Evolutionary conservation across 1,140 invertebrate species (phyloP).

Genomic region (Drosophila nikananu): DNA sequence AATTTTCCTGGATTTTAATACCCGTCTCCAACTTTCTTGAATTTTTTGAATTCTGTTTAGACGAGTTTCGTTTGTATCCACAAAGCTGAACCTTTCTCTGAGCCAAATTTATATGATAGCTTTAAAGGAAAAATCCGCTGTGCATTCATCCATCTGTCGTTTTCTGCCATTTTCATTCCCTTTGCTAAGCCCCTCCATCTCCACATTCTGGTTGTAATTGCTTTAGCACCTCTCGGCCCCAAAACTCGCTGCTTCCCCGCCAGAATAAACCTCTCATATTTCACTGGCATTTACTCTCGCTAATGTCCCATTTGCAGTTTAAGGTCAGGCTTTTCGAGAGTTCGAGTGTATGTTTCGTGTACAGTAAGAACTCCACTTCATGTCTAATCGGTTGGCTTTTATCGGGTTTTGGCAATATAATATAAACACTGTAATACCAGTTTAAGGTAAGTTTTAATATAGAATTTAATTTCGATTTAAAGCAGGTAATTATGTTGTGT

Average conservation of each 20-base stretch:
- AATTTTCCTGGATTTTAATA: neutral
- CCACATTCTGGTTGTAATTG: constrained; percentile 46
- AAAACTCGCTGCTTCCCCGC: neutral
- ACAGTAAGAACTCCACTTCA: constrained; percentile 10
- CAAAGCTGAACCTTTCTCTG: neutral
- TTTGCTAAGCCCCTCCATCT: constrained; percentile 32
- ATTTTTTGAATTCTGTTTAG: neutral
- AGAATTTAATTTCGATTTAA: neutral
- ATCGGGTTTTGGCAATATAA: neutral
- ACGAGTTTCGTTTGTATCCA: neutral
- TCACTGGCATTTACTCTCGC: constrained; percentile 66
- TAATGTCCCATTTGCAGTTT: constrained; percentile 71
- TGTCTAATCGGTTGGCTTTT: neutral
- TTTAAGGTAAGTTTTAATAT: neutral
- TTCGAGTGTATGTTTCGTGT: constrained; percentile 13
- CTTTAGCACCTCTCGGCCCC: constrained; percentile 52
- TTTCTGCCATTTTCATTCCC: constrained; percentile 36
- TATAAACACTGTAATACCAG: neutral
- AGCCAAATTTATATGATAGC: constrained; percentile 41
- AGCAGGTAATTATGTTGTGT: too few relatives aligned
- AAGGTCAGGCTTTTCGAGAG: constrained; percentile 41
- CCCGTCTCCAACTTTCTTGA: neutral
- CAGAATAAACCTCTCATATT: constrained; percentile 66
- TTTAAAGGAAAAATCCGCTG: constrained; percentile 33
- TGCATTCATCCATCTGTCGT: constrained; percentile 37